These are phyloP conservation scores for Penaeus chinensis DNA, from an alignment of 1,140 invertebrate genomes.

Conservation along the genomic window DNA sequence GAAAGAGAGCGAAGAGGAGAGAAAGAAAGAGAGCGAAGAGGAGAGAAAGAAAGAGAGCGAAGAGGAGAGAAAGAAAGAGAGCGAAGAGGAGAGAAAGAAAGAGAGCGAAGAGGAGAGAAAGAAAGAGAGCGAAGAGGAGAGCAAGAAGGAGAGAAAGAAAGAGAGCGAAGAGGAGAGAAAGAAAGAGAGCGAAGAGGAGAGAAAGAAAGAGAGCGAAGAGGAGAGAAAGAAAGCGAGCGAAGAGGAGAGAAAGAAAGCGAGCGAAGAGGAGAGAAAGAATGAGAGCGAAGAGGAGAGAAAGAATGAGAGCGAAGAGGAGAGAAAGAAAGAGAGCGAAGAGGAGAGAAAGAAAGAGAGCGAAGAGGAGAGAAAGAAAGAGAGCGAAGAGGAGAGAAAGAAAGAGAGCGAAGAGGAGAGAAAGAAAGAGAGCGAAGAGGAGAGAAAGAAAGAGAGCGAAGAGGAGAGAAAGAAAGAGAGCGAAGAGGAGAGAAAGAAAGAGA, in stretches of 20 bases:
- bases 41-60: too few relatives aligned
- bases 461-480: not conserved
- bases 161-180: not conserved
- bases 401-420: not conserved
- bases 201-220: not conserved
- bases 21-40: not conserved
- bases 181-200: not conserved
- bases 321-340: not conserved
- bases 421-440: not conserved
- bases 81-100: too few relatives aligned
- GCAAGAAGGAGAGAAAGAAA: not conserved
- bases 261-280: not conserved
- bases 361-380: not conserved
- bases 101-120: not conserved
- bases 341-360: not conserved
- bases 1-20: too few relatives aligned
- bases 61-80: not conserved
- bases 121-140: not conserved
- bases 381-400: not conserved
- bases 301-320: not conserved
- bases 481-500: not conserved
- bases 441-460: too few relatives aligned
- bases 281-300: too few relatives aligned
- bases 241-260: not conserved
- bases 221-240: not conserved